Base-by-base conservation (phyloP, 2,113 vertebrate species). In the Callipepla californica region DNA sequence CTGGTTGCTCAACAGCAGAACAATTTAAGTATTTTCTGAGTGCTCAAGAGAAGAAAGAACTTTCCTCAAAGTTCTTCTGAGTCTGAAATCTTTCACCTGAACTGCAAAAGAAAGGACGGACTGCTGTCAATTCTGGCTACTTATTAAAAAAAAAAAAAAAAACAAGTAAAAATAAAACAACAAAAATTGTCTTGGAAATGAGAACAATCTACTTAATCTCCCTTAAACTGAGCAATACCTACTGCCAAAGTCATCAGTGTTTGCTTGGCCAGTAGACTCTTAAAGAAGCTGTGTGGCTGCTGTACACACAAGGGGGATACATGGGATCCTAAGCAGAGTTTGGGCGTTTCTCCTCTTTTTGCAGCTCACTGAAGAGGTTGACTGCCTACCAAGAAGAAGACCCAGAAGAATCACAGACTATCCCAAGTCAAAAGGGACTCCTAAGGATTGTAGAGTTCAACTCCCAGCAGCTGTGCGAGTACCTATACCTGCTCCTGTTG, bases 281-380 rank as follows among this genome's bases (percentile, higher is more conserved):
- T 34, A n/a, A 3, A 73, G 58, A 55, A 55, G 6, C 7, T 13
- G 28, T 8, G 32, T 7, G 16, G 34, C 58, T 61, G 40, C 72
- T 57, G 53, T 30, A 51, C 42, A 11, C 0, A 6, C 0, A 0
- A 23, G 32, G 58, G 25, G 4, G 19, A 32, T 7, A 30, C 26
- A 10, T 1, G 2, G 45, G 23, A 53, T 80, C 30, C 65, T 62
- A 44, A 20, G 1, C 13, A 42, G 40, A 42, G 25, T 30, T 7
- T 62, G 23, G 23, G 20, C 14, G 19, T 19, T 20, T 4, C 53
- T 42, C 47, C 1, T 6, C 16, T 67, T 13, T 34, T 25, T 69
- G 11, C 40, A 61, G 36, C 25, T 73, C 48, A 28, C 2, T 12
- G 23, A 8, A 20, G 25, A 55, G 44, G 25, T 40, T 14, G 3